Conservation (phyloP, 2,888 invertebrate species). For the Tillus elongatus region DNA sequence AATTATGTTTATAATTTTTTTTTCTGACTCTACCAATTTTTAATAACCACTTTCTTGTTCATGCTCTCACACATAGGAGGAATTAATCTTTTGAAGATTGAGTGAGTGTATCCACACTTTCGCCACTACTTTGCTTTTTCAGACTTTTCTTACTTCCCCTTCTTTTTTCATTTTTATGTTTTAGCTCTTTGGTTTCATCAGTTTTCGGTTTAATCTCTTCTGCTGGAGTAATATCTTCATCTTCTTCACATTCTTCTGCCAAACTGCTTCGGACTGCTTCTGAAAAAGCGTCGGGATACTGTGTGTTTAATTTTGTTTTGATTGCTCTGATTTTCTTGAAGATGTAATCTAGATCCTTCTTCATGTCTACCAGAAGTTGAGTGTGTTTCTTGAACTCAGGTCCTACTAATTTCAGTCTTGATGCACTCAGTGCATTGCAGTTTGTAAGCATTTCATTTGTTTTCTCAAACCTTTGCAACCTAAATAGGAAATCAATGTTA, state of each 20-base stretch:
- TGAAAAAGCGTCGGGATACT: slow-evolving; percentile 60
- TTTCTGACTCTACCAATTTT: too few relatives aligned
- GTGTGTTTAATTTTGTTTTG: slow-evolving; percentile 64
- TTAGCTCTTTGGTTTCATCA: too few relatives aligned
- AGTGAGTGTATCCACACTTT: too few relatives aligned
- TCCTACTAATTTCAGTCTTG: slow-evolving; percentile 74
- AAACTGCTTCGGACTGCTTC: slow-evolving; percentile 41
- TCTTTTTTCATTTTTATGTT: too few relatives aligned
- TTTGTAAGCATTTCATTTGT: slow-evolving; percentile 98
- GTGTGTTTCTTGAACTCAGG: slow-evolving; percentile 89
- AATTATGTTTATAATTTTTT: too few relatives aligned
- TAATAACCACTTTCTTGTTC: too few relatives aligned
- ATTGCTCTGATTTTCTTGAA: slow-evolving; percentile 84
- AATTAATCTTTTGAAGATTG: too few relatives aligned
- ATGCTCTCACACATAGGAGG: too few relatives aligned
- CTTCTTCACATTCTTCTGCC: slow-evolving; percentile 2
- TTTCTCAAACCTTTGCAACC: slow-evolving; percentile 94
- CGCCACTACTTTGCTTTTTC: too few relatives aligned
- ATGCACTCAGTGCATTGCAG: slow-evolving; percentile 88
- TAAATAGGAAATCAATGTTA: too few relatives aligned
- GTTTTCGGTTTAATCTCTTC: too few relatives aligned
- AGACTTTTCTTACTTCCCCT: too few relatives aligned
- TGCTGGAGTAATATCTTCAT: not conserved
- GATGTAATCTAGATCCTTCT: slow-evolving; percentile 88
- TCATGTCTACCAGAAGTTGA: slow-evolving; percentile 78